These are phyloP conservation scores for Heptranchias perlo DNA, from an alignment of 2,113 vertebrate species.

Conservation along the genomic window DNA sequence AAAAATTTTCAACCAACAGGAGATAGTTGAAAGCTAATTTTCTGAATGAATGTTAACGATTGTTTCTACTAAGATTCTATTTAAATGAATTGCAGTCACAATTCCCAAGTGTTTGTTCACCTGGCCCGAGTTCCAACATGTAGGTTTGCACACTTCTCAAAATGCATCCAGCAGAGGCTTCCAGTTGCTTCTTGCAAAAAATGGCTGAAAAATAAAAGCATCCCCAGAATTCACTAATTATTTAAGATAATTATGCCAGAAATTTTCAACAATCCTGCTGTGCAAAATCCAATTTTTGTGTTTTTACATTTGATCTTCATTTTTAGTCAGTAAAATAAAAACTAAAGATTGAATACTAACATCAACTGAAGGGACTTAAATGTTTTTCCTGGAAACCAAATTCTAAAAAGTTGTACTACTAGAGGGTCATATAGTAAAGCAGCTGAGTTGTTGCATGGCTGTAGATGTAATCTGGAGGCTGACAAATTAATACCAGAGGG, in stretches of 20 bases:
- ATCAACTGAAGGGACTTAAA: not conserved
- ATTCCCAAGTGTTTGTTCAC: not conserved
- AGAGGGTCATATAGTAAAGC: not conserved
- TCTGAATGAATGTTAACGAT: not conserved
- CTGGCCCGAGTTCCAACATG: not conserved
- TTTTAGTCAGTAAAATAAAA: not conserved
- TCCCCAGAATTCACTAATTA: not conserved
- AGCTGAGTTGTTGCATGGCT: not conserved
- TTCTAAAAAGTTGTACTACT: not conserved
- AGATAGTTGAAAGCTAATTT: not conserved
- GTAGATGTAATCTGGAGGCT: not conserved
- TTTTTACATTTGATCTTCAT: constrained; percentile 1
- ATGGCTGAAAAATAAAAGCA: not conserved
- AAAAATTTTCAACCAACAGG: not conserved
- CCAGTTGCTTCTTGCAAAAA: not conserved
- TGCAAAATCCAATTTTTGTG: not conserved
- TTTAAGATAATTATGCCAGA: not conserved
- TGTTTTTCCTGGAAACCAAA: not conserved
- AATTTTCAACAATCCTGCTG: not conserved
- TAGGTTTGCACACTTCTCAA: not conserved
- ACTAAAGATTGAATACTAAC: not conserved
- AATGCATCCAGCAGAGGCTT: not conserved
- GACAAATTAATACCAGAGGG: constrained; percentile 29
- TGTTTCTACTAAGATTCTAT: too few relatives aligned
- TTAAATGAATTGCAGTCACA: not conserved